These are phyloP conservation scores for Sminthurides aquaticus DNA, from an alignment of 2,888 invertebrate species.

Conservation along the genomic window DNA sequence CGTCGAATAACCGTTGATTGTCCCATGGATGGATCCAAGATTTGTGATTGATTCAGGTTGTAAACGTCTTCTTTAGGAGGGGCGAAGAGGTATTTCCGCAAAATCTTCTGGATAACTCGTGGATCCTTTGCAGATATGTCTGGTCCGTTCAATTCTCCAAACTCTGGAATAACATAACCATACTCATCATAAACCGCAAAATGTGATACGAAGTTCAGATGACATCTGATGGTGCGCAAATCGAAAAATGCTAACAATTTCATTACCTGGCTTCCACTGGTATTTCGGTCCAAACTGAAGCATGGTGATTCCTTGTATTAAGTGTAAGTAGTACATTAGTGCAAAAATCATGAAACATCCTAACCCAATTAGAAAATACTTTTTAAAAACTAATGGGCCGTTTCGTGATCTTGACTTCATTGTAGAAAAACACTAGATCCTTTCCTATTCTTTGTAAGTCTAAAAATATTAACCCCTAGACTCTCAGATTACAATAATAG, in stretches of 20 bases:
- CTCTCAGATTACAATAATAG: no score
- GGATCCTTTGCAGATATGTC: slow-evolving; percentile 28
- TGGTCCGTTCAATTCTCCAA: slow-evolving; percentile 35
- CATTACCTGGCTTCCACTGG: slow-evolving; percentile 39
- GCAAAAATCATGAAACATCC: slow-evolving; percentile 16
- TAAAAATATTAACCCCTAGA: no score
- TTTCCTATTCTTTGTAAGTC: no score
- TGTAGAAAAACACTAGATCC: no score
- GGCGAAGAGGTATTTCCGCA: slow-evolving; percentile 19
- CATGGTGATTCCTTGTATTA: slow-evolving; percentile 26
- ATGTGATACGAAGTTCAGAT: neutral
- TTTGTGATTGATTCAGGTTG: slow-evolving; percentile 23
- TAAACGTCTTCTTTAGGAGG: slow-evolving; percentile 22
- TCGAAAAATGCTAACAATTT: no score
- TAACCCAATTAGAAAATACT: slow-evolving; percentile 7
- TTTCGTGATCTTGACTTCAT: slow-evolving; percentile 17
- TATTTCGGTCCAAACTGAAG: slow-evolving; percentile 29
- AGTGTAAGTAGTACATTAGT: slow-evolving; percentile 33
- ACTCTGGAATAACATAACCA: slow-evolving; percentile 25
- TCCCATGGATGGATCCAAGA: slow-evolving; percentile 48
- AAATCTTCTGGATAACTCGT: slow-evolving; percentile 28
- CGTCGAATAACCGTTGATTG: slow-evolving; percentile 46
- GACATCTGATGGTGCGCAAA: no score
- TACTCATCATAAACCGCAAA: neutral
- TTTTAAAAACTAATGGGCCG: slow-evolving; percentile 1